Conservation (phyloP, 2,113 vertebrate species). For the Gobio gobio region DNA sequence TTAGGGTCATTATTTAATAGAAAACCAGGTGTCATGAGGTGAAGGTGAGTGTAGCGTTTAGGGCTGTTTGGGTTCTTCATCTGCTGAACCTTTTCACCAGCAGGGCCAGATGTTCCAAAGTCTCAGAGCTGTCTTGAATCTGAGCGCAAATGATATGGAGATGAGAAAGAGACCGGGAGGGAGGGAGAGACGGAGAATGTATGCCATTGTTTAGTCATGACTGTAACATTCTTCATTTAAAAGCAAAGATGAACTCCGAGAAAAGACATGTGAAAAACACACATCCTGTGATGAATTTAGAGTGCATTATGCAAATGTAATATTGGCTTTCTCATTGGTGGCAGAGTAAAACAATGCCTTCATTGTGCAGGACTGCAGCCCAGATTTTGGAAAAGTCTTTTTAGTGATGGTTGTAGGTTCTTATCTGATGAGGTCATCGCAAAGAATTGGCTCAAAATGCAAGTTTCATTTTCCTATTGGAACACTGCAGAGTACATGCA, state of each 20-base stretch:
- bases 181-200: slow-evolving; percentile 14
- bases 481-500: background rate
- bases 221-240: background rate
- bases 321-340: background rate
- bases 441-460: background rate
- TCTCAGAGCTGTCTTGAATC: slow-evolving; percentile 56
- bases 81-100: slow-evolving; percentile 74
- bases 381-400: background rate
- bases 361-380: background rate
- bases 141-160: slow-evolving; percentile 66
- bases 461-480: background rate
- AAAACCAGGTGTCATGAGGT: background rate
- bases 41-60: background rate
- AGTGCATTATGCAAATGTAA: background rate
- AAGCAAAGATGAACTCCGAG: background rate
- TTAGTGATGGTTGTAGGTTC: background rate
- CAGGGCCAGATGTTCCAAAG: slow-evolving; percentile 77
- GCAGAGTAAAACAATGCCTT: background rate
- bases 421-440: slow-evolving; percentile 19
- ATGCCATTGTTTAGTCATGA: background rate
- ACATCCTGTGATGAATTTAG: background rate
- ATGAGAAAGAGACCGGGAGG: slow-evolving; percentile 43
- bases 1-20: background rate
- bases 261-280: background rate
- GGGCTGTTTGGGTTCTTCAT: background rate